A percentile compares a stretch with the other conserved stretches of the same genome.
These are phyloP conservation scores for Bos javanicus DNA, from an alignment of 2,113 vertebrate species.

Conservation along the genomic window DNA sequence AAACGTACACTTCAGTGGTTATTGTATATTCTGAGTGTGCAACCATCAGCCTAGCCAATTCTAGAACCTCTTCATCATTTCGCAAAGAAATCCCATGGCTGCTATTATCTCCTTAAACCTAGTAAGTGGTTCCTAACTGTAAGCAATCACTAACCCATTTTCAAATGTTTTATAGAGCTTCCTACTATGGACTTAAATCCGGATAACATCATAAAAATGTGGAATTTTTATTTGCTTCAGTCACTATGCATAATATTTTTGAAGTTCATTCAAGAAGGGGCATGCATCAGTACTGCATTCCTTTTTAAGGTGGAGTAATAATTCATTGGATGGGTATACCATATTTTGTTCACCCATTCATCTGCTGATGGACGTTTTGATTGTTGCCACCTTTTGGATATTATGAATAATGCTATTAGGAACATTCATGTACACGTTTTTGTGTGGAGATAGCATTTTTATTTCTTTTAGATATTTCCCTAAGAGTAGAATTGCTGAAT, in stretches of 20 bases:
- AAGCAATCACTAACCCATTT: neutral
- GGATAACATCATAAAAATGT: neutral
- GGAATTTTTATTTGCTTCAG: neutral
- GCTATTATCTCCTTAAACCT: neutral
- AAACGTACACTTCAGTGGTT: neutral
- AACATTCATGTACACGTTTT: neutral
- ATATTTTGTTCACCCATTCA: neutral
- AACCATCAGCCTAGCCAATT: neutral
- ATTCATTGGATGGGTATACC: neutral
- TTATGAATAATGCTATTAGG: neutral
- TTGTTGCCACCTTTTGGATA: neutral
- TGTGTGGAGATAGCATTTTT: neutral
- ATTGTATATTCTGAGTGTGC: neutral
- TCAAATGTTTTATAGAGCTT: neutral
- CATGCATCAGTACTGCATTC: neutral
- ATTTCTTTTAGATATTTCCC: neutral
- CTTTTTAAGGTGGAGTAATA: neutral
- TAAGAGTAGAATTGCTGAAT: neutral
- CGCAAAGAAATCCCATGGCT: neutral
- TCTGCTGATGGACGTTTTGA: neutral
- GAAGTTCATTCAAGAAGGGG: neutral
- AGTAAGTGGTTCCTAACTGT: neutral
- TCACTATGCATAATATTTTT: neutral
- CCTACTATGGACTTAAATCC: neutral
- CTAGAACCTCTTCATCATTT: neutral